phyloP scores from a whole-genome alignment of 2,797 vertebrate genomes.

The Cheirogaleus major region DNA sequence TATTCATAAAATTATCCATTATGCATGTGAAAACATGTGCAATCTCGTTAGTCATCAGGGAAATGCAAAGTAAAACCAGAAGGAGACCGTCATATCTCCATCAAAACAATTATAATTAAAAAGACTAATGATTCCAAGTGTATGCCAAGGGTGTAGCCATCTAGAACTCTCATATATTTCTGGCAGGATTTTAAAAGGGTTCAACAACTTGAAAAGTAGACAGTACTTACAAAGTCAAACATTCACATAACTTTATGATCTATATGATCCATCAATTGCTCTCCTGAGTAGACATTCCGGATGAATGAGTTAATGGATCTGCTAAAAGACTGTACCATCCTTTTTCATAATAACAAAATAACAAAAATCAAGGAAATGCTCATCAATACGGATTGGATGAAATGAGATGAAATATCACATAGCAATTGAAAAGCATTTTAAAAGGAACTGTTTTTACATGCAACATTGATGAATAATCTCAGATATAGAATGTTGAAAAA shows the following conservation, averaged over 20 bases:
- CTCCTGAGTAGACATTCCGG: neutral
- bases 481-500: neutral
- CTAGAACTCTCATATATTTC: neutral
- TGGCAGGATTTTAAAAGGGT: neutral
- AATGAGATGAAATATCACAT: neutral
- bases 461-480: neutral
- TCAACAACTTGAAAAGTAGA: neutral
- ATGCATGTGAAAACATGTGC: neutral
- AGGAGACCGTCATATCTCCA: neutral
- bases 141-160: neutral
- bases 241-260: neutral
- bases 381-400: neutral
- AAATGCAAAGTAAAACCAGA: neutral
- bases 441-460: neutral
- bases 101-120: neutral
- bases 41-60: neutral
- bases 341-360: neutral
- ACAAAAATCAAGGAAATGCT: neutral
- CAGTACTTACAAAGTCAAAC: neutral
- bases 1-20: neutral
- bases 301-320: neutral
- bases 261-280: neutral
- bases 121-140: neutral
- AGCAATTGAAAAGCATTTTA: neutral
- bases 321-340: neutral